Percentiles rank a stretch among this genome's conserved stretches.
These are phyloP conservation scores for Aleiodes testaceus DNA, from an alignment of 2,888 invertebrate genomes.

Conservation along the genomic window DNA sequence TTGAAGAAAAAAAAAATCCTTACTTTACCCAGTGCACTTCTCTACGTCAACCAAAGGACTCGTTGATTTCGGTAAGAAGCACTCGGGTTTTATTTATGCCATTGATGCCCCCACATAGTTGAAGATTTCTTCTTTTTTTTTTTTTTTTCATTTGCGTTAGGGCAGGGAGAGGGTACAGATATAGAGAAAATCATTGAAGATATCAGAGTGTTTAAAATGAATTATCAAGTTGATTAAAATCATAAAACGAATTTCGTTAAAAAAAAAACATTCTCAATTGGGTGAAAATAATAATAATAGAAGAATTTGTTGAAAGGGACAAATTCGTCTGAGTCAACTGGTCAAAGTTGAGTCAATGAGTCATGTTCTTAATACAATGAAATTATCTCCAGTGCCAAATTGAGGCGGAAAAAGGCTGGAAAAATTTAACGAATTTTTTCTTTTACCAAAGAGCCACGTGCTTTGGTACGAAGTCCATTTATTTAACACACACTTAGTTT, in stretches of 20 bases:
- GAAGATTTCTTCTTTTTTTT: too few species aligned
- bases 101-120: conserved; percentile 21
- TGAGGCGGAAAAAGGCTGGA: neutral
- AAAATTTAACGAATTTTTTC: neutral
- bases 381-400: conserved; percentile 4
- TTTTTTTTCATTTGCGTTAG: conserved; percentile 2
- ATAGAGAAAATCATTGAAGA: neutral
- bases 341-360: conserved; percentile 30
- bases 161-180: neutral
- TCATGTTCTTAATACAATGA: neutral
- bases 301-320: neutral
- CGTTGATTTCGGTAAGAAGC: conserved; percentile 28
- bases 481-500: neutral
- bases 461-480: conserved; percentile 9
- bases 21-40: neutral
- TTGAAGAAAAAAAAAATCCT: neutral
- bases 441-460: conserved; percentile 3
- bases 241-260: too few species aligned
- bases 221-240: too few species aligned
- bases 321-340: neutral
- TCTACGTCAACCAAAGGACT: conserved; percentile 9
- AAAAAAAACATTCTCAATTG: too few species aligned
- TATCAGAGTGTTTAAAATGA: neutral
- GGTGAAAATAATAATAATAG: too few species aligned
- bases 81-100: conserved; percentile 30